phyloP scores from a whole-genome alignment of 2,113 vertebrate genomes.

The Elephantulus edwardii region DNA sequence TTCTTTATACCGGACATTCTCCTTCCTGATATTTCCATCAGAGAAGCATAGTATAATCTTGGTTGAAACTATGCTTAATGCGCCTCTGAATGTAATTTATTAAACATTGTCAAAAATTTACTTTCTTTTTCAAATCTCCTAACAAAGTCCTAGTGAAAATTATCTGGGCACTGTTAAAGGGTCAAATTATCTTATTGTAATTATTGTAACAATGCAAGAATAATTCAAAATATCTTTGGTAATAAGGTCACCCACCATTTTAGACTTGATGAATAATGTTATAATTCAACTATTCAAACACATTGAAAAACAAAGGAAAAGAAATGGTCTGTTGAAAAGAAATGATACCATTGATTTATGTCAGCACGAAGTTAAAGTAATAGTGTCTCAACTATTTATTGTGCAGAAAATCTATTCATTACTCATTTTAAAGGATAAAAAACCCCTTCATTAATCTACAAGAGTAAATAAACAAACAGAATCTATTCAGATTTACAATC shows the following conservation, averaged over 20 bases:
- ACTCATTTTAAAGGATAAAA: neutral
- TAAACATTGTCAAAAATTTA: neutral
- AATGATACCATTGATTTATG: neutral
- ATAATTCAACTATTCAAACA: neutral
- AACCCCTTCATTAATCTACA: neutral
- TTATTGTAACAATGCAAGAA: neutral
- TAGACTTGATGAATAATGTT: neutral
- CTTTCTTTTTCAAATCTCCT: neutral
- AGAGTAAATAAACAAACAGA: slow-evolving; percentile 1
- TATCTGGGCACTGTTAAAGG: neutral
- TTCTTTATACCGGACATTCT: neutral
- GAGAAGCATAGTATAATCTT: neutral
- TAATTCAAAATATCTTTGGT: neutral
- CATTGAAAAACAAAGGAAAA: neutral
- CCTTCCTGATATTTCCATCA: neutral
- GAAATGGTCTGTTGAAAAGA: neutral
- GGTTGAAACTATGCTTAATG: neutral
- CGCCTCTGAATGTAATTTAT: neutral
- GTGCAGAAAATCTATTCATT: neutral
- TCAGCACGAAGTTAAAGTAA: neutral
- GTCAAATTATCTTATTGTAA: neutral
- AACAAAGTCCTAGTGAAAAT: slow-evolving; percentile 23
- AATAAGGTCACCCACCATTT: neutral
- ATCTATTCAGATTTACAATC: slow-evolving; percentile 7
- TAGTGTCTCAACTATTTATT: too few species aligned